Conservation (phyloP, 2,113 vertebrate species). For the Hydrolagus affinis region DNA sequence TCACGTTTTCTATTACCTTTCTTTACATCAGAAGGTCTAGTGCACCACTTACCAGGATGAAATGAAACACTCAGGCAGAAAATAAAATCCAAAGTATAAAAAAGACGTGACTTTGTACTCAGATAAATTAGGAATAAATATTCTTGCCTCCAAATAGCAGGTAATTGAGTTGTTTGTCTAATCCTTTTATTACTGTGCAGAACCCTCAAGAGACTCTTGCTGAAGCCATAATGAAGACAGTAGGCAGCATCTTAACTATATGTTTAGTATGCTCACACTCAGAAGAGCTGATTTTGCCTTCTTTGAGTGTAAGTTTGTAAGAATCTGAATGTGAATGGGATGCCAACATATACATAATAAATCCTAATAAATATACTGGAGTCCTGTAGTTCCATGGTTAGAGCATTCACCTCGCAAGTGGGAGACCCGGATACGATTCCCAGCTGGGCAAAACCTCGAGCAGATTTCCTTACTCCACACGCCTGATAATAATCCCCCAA, state of each 20-base stretch:
- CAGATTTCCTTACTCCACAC: too few relatives aligned
- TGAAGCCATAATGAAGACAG: not conserved
- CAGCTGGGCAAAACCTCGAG: not conserved
- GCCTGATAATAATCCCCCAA: too few relatives aligned
- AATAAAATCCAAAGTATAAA: constrained; percentile 19
- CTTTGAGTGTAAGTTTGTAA: not conserved
- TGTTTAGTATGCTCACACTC: not conserved
- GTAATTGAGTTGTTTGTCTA: constrained; percentile 7
- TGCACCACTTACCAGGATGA: not conserved
- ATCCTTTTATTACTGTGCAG: constrained; percentile 20
- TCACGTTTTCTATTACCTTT: constrained; percentile 19
- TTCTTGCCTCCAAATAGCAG: not conserved
- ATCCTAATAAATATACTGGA: not conserved
- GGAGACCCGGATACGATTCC: too few relatives aligned
- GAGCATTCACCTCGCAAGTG: too few relatives aligned
- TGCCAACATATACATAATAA: not conserved
- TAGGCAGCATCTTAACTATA: not conserved
- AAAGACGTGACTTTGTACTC: constrained; percentile 12
- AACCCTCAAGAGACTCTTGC: not conserved
- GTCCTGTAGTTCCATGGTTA: too few relatives aligned
- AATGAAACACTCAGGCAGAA: constrained; percentile 20
- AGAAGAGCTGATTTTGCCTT: not conserved
- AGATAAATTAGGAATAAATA: constrained; percentile 19
- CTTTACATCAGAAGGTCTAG: not conserved
- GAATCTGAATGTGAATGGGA: not conserved